phyloP scores from a whole-genome alignment of 2,797 vertebrate species.

The Jordanella pulchra region DNA sequence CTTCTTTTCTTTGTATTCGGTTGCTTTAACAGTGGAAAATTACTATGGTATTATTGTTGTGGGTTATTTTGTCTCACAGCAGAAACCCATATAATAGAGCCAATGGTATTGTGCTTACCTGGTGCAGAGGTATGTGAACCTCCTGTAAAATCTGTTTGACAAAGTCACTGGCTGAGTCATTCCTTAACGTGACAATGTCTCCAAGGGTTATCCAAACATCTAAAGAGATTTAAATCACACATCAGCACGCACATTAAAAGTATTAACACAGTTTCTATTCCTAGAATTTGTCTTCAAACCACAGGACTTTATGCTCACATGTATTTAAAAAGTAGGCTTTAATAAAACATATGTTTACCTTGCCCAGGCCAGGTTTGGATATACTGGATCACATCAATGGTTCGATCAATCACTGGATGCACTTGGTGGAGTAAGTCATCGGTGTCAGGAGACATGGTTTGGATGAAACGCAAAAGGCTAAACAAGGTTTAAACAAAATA shows the following conservation, averaged over 20 bases:
- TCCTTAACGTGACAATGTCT: slow-evolving; percentile 62
- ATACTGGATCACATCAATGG: slow-evolving; percentile 66
- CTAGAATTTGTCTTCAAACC: background rate
- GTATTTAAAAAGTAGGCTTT: background rate
- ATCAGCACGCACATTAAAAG: background rate
- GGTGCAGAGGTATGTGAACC: slow-evolving; percentile 71
- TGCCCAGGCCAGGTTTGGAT: slow-evolving; percentile 73
- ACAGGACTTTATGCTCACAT: background rate
- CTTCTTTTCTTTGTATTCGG: background rate
- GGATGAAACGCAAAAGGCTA: slow-evolving; percentile 59
- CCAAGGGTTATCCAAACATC: slow-evolving; percentile 69
- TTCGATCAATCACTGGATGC: slow-evolving; percentile 51
- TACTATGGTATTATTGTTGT: background rate
- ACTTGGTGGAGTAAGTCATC: slow-evolving; percentile 35
- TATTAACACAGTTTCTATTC: background rate
- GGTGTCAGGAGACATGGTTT: slow-evolving; percentile 57
- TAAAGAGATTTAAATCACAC: slow-evolving; percentile 43
- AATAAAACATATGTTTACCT: slow-evolving; percentile 56
- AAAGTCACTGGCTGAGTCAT: slow-evolving; percentile 48
- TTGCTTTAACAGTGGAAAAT: background rate
- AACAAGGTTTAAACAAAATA: slow-evolving; percentile 11
- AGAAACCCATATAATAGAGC: background rate
- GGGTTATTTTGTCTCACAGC: background rate
- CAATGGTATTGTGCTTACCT: slow-evolving; percentile 54
- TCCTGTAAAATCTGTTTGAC: slow-evolving; percentile 42